These are phyloP conservation scores for Indicator indicator DNA, from an alignment of 2,113 vertebrate genomes.

Conservation along the genomic window DNA sequence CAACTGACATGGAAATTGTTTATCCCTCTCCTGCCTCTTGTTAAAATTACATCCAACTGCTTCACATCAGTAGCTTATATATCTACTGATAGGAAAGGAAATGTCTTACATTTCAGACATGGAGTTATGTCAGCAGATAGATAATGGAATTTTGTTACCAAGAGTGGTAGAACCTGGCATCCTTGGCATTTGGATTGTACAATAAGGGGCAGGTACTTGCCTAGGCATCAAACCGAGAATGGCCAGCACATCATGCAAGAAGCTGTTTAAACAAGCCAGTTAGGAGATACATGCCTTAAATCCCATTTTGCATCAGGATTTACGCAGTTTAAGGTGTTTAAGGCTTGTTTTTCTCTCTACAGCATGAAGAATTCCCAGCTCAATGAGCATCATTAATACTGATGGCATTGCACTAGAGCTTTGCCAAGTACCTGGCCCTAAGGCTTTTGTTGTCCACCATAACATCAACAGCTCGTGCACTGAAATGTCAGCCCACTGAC, in stretches of 20 bases:
- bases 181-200: background rate
- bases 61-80: background rate
- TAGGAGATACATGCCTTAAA: background rate
- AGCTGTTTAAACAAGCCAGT: background rate
- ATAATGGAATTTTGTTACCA: background rate
- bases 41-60: background rate
- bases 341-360: background rate
- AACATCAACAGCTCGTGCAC: background rate
- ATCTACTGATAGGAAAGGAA: background rate
- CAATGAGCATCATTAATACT: background rate
- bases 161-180: background rate
- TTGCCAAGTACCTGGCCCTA: background rate
- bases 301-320: background rate
- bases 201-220: background rate
- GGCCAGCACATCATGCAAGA: background rate
- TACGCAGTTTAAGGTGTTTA: background rate
- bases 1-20: background rate
- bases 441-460: background rate
- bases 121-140: background rate
- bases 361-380: background rate
- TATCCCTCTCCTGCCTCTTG: background rate
- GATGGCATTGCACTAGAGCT: fast-evolving
- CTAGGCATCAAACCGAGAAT: background rate
- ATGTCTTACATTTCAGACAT: background rate
- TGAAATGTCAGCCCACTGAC: fast-evolving